Base-by-base conservation (phyloP, 2,113 vertebrate species). In the Onychorhynchus coronatus region DNA sequence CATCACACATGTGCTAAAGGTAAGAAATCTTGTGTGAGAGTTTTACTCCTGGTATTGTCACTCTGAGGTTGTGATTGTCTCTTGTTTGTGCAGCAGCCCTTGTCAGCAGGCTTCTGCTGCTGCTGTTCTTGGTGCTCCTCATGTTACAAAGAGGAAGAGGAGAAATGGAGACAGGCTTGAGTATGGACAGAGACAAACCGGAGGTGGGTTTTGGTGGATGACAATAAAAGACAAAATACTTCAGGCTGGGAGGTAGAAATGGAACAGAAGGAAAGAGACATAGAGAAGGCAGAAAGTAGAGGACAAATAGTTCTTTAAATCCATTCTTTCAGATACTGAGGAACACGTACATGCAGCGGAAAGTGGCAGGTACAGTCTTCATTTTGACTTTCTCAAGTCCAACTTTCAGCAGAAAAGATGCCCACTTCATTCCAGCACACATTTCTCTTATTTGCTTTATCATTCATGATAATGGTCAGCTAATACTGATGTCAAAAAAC, bases 141-240 rank as follows among this genome's bases (percentile, higher is more conserved):
- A 44, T 0, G 0, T 52, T 53, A 25, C 11, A 31, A 70, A 35
- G 10, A 46, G 23, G 33, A 50, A 84, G 16, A 17, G 12, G 3
- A 61, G 12, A 74, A 61, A 78, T 6, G 3, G 16, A 76, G 5
- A 47, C 6, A 72, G 35, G 27, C 19, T 42, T 41, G n/a, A 53
- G 12, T 22, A 55, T 10, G 24, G 37, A 30, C 37, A 68, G 6
- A 21, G 35, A 28, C 37, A 56, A 17, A 39, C 28, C 16, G 2
- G 5, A 20, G 1, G 6, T 50, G 12, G 3, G 16, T 44, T 79
- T 62, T 50, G 4, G 19, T 85, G 33, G 33, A 44, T 71, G 50
- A n/a, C 37, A 71, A 24, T 52, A 33, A 35, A 58, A 46, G 33
- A 72, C 9, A 76, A 71, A 58, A 63, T 92, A 33, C 6, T 50